Percentiles rank a stretch among this genome's conserved stretches.
Conservation (phyloP, 2,113 vertebrate genomes). For the Podocnemis expansa region DNA sequence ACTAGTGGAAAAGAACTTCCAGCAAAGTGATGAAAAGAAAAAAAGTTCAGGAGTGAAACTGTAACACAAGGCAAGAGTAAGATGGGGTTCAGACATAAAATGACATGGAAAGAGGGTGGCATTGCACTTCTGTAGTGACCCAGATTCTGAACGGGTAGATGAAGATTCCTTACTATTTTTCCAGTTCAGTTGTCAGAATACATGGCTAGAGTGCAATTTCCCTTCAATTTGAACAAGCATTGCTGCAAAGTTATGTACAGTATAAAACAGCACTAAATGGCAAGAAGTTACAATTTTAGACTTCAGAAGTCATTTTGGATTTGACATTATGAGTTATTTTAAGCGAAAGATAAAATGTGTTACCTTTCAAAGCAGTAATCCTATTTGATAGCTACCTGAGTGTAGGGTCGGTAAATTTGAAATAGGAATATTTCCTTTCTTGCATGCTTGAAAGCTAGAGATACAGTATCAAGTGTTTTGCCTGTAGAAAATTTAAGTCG, state of each 20-base stretch:
- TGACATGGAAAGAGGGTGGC: conserved; percentile 14
- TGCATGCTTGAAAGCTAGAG: conserved; percentile 41
- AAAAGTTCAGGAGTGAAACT: not conserved
- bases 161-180: conserved; percentile 13
- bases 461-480: conserved; percentile 49
- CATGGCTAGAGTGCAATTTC: conserved; percentile 20
- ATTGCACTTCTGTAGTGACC: conserved; percentile 3
- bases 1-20: not conserved
- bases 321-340: conserved; percentile 55
- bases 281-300: not conserved
- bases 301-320: conserved; percentile 55
- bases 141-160: conserved; percentile 13
- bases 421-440: conserved; percentile 23
- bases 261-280: conserved; percentile 55
- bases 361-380: conserved; percentile 35
- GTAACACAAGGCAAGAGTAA: conserved; percentile 25
- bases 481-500: conserved; percentile 8
- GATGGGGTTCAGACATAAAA: not conserved
- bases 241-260: not conserved
- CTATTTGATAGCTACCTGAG: conserved; percentile 23
- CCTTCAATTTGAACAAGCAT: not conserved
- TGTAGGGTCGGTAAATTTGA: conserved; percentile 31
- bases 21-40: not conserved
- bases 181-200: conserved; percentile 14
- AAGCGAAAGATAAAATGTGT: conserved; percentile 50